These are phyloP conservation scores for Urosaurus nigricauda DNA, from an alignment of 2,797 vertebrate species.

Conservation along the genomic window DNA sequence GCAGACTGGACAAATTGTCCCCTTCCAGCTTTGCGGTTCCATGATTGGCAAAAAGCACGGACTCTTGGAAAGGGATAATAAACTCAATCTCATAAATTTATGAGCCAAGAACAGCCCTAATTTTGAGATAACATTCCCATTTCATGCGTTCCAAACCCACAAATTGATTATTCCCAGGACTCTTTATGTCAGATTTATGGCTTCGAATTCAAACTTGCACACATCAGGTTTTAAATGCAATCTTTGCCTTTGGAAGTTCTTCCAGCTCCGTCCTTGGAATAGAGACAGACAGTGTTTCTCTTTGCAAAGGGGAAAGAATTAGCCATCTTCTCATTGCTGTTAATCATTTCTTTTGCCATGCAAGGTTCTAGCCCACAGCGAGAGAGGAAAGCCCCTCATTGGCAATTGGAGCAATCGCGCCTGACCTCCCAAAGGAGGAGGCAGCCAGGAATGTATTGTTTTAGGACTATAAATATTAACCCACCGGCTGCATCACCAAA, in stretches of 20 bases:
- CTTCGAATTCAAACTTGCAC: neutral
- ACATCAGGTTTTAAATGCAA: neutral
- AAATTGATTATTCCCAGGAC: neutral
- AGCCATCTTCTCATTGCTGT: rapidly evolving
- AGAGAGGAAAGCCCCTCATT: neutral
- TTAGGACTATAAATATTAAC: constrained; percentile 54
- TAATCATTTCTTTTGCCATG: neutral
- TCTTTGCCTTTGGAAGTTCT: neutral
- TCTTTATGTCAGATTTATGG: neutral
- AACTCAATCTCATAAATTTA: neutral
- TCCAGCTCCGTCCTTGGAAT: neutral
- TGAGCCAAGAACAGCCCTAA: neutral
- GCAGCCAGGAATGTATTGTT: constrained; percentile 66
- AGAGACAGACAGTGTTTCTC: neutral
- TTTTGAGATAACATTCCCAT: neutral
- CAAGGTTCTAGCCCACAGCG: rapidly evolving
- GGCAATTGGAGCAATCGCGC: constrained; percentile 27
- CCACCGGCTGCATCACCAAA: constrained; percentile 25
- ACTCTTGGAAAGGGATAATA: neutral
- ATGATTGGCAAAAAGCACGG: neutral
- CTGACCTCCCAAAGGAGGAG: neutral
- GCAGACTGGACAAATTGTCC: neutral
- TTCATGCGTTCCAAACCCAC: neutral
- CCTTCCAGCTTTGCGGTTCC: neutral
- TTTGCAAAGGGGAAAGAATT: neutral